Base-by-base conservation (phyloP, 2,113 vertebrate genomes). In the Microtus ochrogaster region DNA sequence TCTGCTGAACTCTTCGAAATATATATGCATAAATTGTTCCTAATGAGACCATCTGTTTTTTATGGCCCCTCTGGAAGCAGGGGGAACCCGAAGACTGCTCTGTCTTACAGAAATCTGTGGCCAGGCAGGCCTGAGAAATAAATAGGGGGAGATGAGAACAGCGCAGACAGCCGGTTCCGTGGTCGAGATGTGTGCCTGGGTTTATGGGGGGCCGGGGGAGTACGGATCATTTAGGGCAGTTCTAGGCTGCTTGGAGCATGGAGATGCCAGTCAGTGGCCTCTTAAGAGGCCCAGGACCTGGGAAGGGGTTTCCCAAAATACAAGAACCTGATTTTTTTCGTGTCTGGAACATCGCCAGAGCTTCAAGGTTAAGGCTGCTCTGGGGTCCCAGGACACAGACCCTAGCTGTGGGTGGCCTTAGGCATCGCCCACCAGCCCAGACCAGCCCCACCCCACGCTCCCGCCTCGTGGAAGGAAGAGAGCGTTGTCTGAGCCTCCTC, bases 1-100 rank as follows among this genome's bases (percentile, higher is more conserved):
- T 98, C 98, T 97, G 97, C 98, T 98, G 98, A 98, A 98, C 98
- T 98, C 98, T 98, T 98, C 98, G 98, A 98, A 98, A 99, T 98
- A 99, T 98, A 98, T 99, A 99, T 98, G 98, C 98, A 99, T 99
- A 99, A 99, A 99, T 99, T 99, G 98, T 98, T 99, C 98, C 98
- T 99, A 99, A 99, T 98, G 98, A 99, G 98, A 98, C 98, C 98
- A 99, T 99, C 98, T 99, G 98, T 98, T 98, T 98, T 99, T 99
- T 98, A 99, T 98, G 98, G 98, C 98, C 98, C 98, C 98, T 98
- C 98, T 99, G 98, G 98, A 99, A 98, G 98, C 97, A 98, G 98
- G 98, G 97, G 98, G 98, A 98, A 98, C 97, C 98, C 98, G 98
- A 98, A 98, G 98, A 98, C 98, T 98, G 98, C 98, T 99, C 98